Evolutionary conservation across 2,888 invertebrate genomes (phyloP).

Genomic region (Dilophus febrilis): DNA sequence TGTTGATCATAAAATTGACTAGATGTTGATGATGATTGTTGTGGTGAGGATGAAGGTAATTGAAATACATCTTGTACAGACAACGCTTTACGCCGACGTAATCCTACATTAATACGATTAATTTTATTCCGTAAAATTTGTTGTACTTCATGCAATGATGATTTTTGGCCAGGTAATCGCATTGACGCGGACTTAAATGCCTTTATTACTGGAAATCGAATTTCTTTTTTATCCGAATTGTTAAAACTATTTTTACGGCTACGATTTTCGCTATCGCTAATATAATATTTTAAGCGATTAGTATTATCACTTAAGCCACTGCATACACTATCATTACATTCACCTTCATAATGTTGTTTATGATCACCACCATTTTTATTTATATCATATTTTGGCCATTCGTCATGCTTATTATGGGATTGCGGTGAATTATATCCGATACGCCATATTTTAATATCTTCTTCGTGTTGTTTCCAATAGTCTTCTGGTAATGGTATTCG

Average conservation of each 20-base stretch:
- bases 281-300: slow-evolving; percentile 8
- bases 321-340: slow-evolving; percentile 5
- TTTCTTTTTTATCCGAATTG: slow-evolving; percentile 5
- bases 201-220: slow-evolving; percentile 9
- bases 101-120: slow-evolving; percentile 50
- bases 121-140: slow-evolving; percentile 41
- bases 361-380: neutral
- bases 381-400: slow-evolving; percentile 1
- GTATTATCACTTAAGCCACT: slow-evolving; percentile 3
- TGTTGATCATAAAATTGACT: too few species aligned
- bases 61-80: slow-evolving; percentile 51
- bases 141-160: slow-evolving; percentile 46
- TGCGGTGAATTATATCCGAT: slow-evolving; percentile 3
- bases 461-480: slow-evolving; percentile 9
- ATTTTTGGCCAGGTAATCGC: slow-evolving; percentile 22
- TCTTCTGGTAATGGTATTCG: slow-evolving; percentile 8
- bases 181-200: slow-evolving; percentile 13
- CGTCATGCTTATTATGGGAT: neutral
- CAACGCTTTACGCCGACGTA: slow-evolving; percentile 44
- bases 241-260: slow-evolving; percentile 4
- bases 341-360: too few species aligned
- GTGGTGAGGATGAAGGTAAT: slow-evolving; percentile 13
- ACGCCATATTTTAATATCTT: slow-evolving; percentile 9
- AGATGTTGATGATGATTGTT: neutral
- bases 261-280: slow-evolving; percentile 2